phyloP scores from a whole-genome alignment of 2,113 vertebrate genomes.

The Tachysurus fulvidraco region DNA sequence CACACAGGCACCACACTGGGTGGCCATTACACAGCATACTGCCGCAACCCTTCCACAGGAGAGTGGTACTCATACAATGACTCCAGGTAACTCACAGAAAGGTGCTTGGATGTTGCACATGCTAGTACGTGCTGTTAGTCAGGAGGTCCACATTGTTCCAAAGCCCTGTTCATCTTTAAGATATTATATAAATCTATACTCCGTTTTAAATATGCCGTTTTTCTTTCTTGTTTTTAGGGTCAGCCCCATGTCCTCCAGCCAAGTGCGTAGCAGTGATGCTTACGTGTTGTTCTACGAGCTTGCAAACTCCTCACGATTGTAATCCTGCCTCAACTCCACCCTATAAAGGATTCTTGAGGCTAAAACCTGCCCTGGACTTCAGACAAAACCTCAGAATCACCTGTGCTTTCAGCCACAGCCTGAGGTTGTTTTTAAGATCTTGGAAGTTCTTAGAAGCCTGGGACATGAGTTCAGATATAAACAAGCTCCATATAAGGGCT shows the following conservation, averaged over 20 bases:
- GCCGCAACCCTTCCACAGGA: conserved; percentile 82
- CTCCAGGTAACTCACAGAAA: conserved; percentile 77
- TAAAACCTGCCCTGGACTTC: not conserved
- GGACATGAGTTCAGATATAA: conserved; percentile 24
- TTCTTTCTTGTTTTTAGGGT: conserved; percentile 49
- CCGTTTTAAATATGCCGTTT: accelerated
- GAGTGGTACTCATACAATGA: conserved; percentile 96
- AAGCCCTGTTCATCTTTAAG: not conserved
- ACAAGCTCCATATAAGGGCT: conserved; percentile 44
- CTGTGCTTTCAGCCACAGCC: not conserved
- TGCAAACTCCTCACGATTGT: conserved; percentile 82
- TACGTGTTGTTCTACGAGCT: conserved; percentile 89
- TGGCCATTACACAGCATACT: conserved; percentile 96
- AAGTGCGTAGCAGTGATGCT: conserved; percentile 85
- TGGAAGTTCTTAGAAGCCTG: conserved; percentile 28
- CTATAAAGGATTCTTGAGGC: not conserved
- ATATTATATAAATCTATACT: not conserved
- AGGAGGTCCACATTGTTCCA: not conserved
- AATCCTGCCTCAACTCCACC: conserved; percentile 25
- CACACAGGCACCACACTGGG: conserved; percentile 93
- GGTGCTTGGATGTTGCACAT: not conserved
- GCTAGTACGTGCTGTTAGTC: not conserved
- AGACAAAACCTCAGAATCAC: not conserved
- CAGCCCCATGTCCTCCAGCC: conserved; percentile 78
- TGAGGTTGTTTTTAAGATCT: conserved; percentile 2